Percentiles rank a stretch among this genome's conserved stretches.
These are phyloP conservation scores for Prionailurus viverrinus DNA, from an alignment of 2,113 vertebrate species.

Conservation along the genomic window DNA sequence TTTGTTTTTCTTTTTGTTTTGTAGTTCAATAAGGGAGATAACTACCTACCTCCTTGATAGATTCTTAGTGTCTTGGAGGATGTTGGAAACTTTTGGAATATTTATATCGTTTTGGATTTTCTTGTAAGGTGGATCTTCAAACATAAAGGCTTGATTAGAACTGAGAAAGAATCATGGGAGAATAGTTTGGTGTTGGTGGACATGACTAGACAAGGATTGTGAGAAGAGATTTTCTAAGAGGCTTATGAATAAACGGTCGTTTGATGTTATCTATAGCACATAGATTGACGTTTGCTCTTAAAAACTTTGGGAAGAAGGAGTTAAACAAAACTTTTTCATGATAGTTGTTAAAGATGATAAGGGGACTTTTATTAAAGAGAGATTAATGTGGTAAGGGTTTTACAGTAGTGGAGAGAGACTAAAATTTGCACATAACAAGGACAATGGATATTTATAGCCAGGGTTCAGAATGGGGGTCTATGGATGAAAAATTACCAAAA, in stretches of 20 bases:
- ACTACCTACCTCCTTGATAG: neutral
- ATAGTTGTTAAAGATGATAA: neutral
- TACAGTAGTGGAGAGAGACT: neutral
- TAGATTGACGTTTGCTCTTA: neutral
- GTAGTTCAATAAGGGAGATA: neutral
- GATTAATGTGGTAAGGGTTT: neutral
- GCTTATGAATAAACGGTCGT: neutral
- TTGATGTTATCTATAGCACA: neutral
- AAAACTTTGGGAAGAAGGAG: neutral
- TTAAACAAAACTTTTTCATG: neutral
- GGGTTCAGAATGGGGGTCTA: neutral
- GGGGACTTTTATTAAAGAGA: neutral
- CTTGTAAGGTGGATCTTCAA: neutral
- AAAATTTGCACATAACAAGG: neutral
- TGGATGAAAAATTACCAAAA: neutral
- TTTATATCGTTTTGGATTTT: neutral
- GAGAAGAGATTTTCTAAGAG: neutral
- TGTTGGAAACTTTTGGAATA: neutral
- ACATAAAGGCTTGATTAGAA: neutral
- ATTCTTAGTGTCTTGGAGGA: neutral
- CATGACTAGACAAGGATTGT: neutral
- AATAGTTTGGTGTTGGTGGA: neutral
- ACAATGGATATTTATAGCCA: neutral
- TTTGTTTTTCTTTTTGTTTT: too few species aligned
- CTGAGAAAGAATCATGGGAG: neutral